These are phyloP conservation scores for Myiopsitta monachus DNA, from an alignment of 2,113 vertebrate genomes.

Conservation along the genomic window DNA sequence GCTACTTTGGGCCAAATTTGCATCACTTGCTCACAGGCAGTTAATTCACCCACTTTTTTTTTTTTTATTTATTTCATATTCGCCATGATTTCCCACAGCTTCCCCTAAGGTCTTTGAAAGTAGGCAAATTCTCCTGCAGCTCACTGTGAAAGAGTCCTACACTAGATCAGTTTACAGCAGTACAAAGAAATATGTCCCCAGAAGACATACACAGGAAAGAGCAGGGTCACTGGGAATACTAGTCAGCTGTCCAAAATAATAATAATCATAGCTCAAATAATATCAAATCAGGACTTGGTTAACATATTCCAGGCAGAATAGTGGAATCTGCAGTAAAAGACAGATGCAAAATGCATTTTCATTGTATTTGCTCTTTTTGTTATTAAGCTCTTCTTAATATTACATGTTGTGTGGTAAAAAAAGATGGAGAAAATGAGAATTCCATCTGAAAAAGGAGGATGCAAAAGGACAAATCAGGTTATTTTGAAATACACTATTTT, in stretches of 20 bases:
- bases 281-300: neutral
- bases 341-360: neutral
- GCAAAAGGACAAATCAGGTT: constrained; percentile 10
- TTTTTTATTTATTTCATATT: neutral
- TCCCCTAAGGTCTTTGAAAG: constrained; percentile 42
- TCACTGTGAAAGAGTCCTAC: neutral
- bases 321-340: neutral
- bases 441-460: neutral
- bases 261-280: neutral
- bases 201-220: neutral
- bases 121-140: constrained; percentile 16
- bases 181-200: constrained; percentile 32
- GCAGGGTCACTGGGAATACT: neutral
- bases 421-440: constrained; percentile 14
- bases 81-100: neutral
- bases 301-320: neutral
- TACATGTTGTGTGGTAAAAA: neutral
- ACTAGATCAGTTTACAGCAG: constrained; percentile 21
- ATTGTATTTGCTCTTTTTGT: neutral
- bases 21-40: neutral
- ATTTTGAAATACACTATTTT: neutral
- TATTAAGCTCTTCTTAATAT: neutral
- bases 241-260: constrained; percentile 10
- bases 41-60: neutral
- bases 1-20: neutral